These are phyloP conservation scores for Pogonocherus hispidulus DNA, from an alignment of 2,888 invertebrate genomes.

Conservation along the genomic window DNA sequence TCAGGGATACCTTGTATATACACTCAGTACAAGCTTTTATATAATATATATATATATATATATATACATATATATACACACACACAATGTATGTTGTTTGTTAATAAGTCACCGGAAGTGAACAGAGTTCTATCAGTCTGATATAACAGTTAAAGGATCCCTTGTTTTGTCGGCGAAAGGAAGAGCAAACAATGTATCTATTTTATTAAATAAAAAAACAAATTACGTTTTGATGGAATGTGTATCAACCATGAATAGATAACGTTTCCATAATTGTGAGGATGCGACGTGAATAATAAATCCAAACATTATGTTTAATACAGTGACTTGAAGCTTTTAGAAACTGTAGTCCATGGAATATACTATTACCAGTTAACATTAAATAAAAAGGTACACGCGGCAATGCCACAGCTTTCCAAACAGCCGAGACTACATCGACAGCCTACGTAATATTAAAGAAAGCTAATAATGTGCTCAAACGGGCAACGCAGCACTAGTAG, in stretches of 20 bases:
- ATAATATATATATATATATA: too few relatives aligned
- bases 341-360: too few relatives aligned
- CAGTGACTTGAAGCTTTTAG: too few relatives aligned
- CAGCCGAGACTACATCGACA: constrained; percentile 41
- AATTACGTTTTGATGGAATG: constrained; percentile 2
- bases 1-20: too few relatives aligned
- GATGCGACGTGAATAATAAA: background rate
- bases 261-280: background rate
- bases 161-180: constrained; percentile 7
- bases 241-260: background rate
- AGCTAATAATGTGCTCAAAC: constrained; percentile 43
- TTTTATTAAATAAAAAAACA: constrained; percentile 8
- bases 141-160: constrained; percentile 24
- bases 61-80: too few relatives aligned
- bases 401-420: constrained; percentile 33
- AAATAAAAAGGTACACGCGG: constrained; percentile 9
- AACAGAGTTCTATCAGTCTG: constrained; percentile 21
- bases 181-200: constrained; percentile 25
- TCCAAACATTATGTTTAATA: too few relatives aligned
- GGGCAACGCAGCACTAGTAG: constrained; percentile 35
- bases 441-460: constrained; percentile 49
- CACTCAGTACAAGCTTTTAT: too few relatives aligned
- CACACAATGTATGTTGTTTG: constrained; percentile 24
- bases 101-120: constrained; percentile 28
- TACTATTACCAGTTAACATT: too few relatives aligned